phyloP scores from a whole-genome alignment of 2,113 vertebrate species.

The Syrmaticus mikado region DNA sequence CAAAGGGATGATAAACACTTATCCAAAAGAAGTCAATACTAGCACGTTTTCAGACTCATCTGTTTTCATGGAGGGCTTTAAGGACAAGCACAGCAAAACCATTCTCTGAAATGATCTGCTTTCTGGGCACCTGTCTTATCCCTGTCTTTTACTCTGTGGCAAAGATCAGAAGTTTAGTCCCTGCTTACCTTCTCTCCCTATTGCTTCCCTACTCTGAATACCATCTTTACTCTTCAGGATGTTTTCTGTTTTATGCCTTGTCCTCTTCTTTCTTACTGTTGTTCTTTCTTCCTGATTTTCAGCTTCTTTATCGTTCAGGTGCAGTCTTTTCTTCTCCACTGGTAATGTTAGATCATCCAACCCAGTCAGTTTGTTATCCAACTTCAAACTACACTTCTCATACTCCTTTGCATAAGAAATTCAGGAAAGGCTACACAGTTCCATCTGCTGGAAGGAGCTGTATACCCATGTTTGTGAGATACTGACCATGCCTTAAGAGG shows the following conservation, averaged over 20 bases:
- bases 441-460: constrained; percentile 46
- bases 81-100: neutral
- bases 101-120: neutral
- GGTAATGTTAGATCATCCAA: neutral
- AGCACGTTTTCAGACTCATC: neutral
- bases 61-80: neutral
- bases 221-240: neutral
- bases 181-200: neutral
- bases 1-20: neutral
- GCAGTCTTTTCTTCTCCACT: constrained; percentile 16
- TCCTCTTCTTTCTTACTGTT: neutral
- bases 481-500: neutral
- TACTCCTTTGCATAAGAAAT: neutral
- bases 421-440: constrained; percentile 43
- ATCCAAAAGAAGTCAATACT: neutral
- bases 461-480: neutral
- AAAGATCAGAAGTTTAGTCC: neutral
- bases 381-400: neutral
- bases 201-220: neutral
- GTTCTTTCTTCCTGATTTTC: neutral
- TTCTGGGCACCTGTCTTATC: neutral
- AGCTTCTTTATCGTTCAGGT: neutral
- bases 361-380: neutral
- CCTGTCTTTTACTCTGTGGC: neutral
- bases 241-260: neutral